Conservation (phyloP, 2,113 vertebrate species). For the Paramisgurnus dabryanus region DNA sequence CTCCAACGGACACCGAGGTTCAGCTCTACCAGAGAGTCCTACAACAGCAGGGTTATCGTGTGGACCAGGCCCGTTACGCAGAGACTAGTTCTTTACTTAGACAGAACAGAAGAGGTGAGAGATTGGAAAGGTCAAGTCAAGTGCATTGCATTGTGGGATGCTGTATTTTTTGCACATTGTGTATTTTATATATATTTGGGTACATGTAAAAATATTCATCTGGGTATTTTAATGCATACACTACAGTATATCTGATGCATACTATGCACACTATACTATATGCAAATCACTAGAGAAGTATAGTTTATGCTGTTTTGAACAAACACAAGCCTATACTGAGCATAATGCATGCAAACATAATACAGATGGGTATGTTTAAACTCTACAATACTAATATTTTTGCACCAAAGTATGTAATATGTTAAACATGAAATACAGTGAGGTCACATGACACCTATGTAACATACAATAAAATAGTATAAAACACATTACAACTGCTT, state of each 20-base stretch:
- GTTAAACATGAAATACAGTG: too few species aligned
- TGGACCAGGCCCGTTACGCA: slow-evolving; percentile 72
- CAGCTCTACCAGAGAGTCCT: slow-evolving; percentile 79
- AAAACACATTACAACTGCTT: too few species aligned
- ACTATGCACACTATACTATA: background rate
- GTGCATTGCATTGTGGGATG: background rate
- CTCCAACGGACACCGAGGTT: slow-evolving; percentile 66
- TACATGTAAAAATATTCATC: background rate
- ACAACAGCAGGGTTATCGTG: slow-evolving; percentile 72
- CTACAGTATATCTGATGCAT: background rate
- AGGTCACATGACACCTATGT: too few species aligned
- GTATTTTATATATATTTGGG: background rate
- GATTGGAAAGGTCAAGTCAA: background rate
- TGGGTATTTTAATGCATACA: background rate
- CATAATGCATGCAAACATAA: too few species aligned
- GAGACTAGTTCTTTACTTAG: slow-evolving; percentile 61
- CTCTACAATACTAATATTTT: too few species aligned
- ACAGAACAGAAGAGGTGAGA: slow-evolving; percentile 44
- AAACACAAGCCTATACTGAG: too few species aligned
- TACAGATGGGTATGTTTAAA: too few species aligned
- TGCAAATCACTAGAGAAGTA: background rate
- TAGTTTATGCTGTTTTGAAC: background rate
- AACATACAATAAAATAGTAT: too few species aligned
- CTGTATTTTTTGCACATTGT: background rate
- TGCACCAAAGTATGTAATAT: background rate